Evolutionary conservation across 2,797 vertebrate genomes (phyloP).

Genomic region (Acanthurus leucopareius): DNA sequence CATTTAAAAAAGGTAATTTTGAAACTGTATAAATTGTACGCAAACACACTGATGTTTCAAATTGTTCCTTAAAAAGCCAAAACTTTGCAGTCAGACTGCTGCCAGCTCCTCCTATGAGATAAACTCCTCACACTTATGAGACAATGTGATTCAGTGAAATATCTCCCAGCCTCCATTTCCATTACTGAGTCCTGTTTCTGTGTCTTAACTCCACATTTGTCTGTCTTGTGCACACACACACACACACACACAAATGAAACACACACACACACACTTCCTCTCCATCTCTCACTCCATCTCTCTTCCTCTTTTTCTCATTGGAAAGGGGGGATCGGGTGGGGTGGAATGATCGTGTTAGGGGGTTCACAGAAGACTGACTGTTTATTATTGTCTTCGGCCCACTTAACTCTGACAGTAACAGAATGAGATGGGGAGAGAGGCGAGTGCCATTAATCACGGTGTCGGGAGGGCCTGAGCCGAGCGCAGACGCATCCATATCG

Average conservation of each 20-base stretch:
- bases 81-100: background rate
- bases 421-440: constrained; percentile 86
- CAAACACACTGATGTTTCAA: no score
- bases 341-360: constrained; percentile 81
- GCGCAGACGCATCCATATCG: constrained; percentile 80
- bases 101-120: background rate
- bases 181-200: constrained; percentile 49
- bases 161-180: constrained; percentile 54
- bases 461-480: constrained; percentile 75
- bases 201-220: constrained; percentile 64
- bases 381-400: constrained; percentile 88
- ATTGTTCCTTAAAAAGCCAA: background rate
- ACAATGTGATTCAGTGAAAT: constrained; percentile 45
- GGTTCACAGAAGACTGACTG: constrained; percentile 86
- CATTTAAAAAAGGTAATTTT: background rate
- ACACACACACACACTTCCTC: constrained; percentile 42
- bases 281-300: constrained; percentile 73
- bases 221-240: constrained; percentile 25
- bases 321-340: constrained; percentile 63
- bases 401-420: constrained; percentile 88
- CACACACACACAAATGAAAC: constrained; percentile 24
- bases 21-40: background rate
- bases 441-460: constrained; percentile 86
- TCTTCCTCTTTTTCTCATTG: constrained; percentile 74
- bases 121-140: constrained; percentile 44